A percentile compares a stretch with the other conserved stretches of the same genome.
phyloP scores from a whole-genome alignment of 2,888 invertebrate species.

The Leucozona laternaria region DNA sequence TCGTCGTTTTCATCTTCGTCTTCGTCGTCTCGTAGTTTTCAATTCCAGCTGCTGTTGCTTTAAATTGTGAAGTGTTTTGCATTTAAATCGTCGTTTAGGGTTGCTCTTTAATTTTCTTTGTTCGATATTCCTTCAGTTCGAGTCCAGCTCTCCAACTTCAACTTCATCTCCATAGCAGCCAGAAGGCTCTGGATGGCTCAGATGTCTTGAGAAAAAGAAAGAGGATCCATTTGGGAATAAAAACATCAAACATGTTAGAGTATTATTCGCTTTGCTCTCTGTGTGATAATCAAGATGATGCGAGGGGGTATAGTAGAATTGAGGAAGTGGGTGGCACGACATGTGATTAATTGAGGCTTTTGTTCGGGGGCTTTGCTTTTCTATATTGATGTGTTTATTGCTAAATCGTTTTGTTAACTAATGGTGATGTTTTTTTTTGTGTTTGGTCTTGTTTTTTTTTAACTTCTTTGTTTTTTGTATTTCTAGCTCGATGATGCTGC shows the following conservation, averaged over 20 bases:
- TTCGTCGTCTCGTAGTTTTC: not conserved
- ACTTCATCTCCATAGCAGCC: not conserved
- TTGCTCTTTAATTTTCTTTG: constrained; percentile 72
- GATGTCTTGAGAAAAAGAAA: constrained; percentile 38
- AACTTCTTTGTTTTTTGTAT: constrained; percentile 76
- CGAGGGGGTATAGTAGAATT: constrained; percentile 4
- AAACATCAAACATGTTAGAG: constrained; percentile 59
- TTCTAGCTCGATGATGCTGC: constrained; percentile 98
- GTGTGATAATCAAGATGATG: constrained; percentile 29
- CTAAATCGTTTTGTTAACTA: constrained; percentile 61
- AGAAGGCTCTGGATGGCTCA: not conserved
- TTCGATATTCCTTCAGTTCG: constrained; percentile 41
- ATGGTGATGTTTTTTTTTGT: constrained; percentile 37
- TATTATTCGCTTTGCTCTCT: constrained; percentile 30
- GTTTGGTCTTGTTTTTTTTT: not conserved
- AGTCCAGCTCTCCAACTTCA: not conserved
- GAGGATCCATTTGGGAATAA: constrained; percentile 63
- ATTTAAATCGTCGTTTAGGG: constrained; percentile 75
- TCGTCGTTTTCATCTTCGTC: not conserved
- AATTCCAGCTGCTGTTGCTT: constrained; percentile 48
- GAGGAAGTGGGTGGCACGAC: constrained; percentile 75
- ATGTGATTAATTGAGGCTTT: constrained; percentile 72
- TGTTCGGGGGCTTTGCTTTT: constrained; percentile 21
- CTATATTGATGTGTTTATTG: constrained; percentile 61
- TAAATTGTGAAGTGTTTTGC: constrained; percentile 76